These are phyloP conservation scores for Neolamprologus sp. DNA, from an alignment of 2,113 vertebrate species.

Conservation along the genomic window DNA sequence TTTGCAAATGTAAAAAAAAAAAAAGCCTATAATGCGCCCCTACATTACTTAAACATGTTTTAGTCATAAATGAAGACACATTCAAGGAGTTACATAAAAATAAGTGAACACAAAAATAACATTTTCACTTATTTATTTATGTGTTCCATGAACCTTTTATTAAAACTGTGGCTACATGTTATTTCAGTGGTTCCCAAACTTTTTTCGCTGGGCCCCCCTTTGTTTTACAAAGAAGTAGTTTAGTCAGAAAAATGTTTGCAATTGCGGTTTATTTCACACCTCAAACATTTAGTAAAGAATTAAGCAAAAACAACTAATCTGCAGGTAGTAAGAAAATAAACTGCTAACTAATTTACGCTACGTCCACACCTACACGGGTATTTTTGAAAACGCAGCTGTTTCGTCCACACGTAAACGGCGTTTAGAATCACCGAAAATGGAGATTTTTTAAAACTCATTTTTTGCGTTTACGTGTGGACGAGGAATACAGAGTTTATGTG, in stretches of 20 bases:
- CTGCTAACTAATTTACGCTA: not conserved
- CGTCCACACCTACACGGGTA: not conserved
- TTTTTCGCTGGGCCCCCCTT: not conserved
- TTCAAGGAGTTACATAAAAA: not conserved
- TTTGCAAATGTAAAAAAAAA: not conserved
- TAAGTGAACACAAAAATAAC: not conserved
- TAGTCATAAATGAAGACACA: not conserved
- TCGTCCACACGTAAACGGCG: rapidly evolving
- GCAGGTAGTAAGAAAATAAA: no score
- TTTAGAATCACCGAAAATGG: not conserved
- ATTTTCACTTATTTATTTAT: not conserved
- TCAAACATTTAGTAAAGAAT: not conserved
- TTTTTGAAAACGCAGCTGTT: not conserved
- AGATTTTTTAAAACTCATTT: no score
- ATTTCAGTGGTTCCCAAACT: not conserved
- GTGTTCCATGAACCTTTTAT: not conserved
- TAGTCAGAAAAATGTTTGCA: not conserved
- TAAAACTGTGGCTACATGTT: not conserved
- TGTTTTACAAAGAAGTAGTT: not conserved
- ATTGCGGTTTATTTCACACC: not conserved
- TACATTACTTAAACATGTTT: not conserved
- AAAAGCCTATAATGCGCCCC: not conserved
- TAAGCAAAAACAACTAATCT: not conserved
- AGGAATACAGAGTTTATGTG: no score
- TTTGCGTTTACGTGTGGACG: no score